phyloP scores from a whole-genome alignment of 1,140 invertebrate species.

The Brachionus koreanus region DNA sequence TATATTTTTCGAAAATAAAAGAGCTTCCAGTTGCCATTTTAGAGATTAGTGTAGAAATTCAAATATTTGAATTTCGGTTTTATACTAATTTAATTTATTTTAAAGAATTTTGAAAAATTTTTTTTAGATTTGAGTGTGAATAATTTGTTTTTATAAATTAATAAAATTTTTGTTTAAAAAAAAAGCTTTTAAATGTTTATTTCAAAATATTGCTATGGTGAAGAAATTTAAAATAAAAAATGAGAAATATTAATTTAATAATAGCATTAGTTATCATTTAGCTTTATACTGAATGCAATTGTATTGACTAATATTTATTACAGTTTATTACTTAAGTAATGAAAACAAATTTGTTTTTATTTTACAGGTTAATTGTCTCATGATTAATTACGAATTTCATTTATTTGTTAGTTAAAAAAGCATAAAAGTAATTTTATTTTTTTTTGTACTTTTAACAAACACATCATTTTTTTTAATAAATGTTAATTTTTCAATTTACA shows the following conservation, averaged over 20 bases:
- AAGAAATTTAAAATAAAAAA: no score
- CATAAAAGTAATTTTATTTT: no score
- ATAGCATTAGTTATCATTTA: neutral
- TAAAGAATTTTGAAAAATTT: neutral
- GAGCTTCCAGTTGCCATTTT: neutral
- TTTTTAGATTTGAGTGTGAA: neutral
- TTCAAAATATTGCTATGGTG: neutral
- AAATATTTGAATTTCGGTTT: neutral
- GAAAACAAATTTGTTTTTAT: no score
- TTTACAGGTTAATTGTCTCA: no score
- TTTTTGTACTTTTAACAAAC: no score
- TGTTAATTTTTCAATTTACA: no score
- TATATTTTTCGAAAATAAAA: neutral
- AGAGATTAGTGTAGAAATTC: neutral
- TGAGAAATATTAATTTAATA: no score
- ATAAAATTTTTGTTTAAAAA: neutral
- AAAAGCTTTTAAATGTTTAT: neutral
- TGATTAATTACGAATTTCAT: no score
- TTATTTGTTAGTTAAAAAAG: no score
- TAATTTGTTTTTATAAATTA: neutral
- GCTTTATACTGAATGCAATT: neutral
- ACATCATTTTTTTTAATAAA: no score
- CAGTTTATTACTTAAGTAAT: no score
- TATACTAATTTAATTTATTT: neutral
- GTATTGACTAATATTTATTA: neutral